Evolutionary conservation across 2,113 vertebrate genomes (phyloP).

Genomic region (Nanorana parkeri): DNA sequence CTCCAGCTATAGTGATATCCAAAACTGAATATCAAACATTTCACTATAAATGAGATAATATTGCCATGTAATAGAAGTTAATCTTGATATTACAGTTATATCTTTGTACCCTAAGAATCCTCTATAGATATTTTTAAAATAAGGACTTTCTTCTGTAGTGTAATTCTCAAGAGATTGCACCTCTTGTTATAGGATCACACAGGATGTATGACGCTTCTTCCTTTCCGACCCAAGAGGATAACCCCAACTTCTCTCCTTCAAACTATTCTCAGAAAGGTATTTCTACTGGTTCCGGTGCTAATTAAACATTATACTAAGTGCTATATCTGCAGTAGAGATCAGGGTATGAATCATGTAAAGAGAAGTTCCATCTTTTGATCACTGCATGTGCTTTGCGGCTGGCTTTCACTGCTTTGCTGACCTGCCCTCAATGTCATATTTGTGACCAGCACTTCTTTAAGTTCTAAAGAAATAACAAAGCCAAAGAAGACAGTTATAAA

Average conservation of each 20-base stretch:
- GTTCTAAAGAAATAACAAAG: too few relatives aligned
- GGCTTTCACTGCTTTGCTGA: neutral
- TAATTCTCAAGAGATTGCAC: constrained; percentile 5
- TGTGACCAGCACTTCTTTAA: too few relatives aligned
- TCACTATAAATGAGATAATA: too few relatives aligned
- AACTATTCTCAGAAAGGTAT: constrained; percentile 75
- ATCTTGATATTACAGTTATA: too few relatives aligned
- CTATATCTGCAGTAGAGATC: neutral
- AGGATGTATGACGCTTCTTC: constrained; percentile 78
- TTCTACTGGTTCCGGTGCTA: constrained; percentile 32
- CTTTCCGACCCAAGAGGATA: constrained; percentile 72
- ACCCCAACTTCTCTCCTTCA: constrained; percentile 68
- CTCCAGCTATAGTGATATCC: too few relatives aligned
- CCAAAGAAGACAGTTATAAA: too few relatives aligned
- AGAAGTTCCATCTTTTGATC: neutral
- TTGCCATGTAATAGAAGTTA: too few relatives aligned
- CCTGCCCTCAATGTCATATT: too few relatives aligned
- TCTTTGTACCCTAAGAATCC: too few relatives aligned
- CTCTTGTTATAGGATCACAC: constrained; percentile 72
- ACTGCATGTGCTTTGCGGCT: neutral
- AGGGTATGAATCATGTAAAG: neutral
- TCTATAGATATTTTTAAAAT: neutral
- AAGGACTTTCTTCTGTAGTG: neutral
- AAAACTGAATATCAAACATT: too few relatives aligned
- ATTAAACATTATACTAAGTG: neutral